Conservation (phyloP, 2,113 vertebrate genomes). For the Chauna torquata region DNA sequence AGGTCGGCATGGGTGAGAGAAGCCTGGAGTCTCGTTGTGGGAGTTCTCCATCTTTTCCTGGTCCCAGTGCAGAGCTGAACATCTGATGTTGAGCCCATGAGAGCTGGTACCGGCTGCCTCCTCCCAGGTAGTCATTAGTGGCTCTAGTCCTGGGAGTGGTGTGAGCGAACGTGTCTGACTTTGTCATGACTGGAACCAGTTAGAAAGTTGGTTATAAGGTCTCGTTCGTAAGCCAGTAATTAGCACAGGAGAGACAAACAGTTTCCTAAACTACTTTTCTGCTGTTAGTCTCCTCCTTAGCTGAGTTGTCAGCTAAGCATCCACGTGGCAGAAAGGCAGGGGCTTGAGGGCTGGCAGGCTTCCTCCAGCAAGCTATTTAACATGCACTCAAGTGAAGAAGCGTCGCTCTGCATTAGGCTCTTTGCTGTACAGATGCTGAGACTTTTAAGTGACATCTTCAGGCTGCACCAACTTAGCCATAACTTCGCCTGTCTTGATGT, state of each 20-base stretch:
- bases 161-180: background rate
- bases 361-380: background rate
- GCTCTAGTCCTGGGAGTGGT: background rate
- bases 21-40: background rate
- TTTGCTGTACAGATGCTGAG: fast-evolving
- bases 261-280: background rate
- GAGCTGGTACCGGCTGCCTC: background rate
- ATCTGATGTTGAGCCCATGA: background rate
- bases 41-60: background rate
- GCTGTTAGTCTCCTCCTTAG: background rate
- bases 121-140: background rate
- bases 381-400: fast-evolving
- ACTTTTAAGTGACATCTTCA: background rate
- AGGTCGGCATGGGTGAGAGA: background rate
- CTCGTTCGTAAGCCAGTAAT: background rate
- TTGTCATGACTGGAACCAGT: background rate
- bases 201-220: background rate
- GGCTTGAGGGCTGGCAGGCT: background rate
- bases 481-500: background rate
- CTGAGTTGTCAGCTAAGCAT: background rate
- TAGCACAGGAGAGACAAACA: background rate
- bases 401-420: background rate
- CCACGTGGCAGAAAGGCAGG: background rate
- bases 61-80: fast-evolving
- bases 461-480: background rate